phyloP scores from a whole-genome alignment of 2,797 vertebrate genomes.

The Lithobates sylvaticus region DNA sequence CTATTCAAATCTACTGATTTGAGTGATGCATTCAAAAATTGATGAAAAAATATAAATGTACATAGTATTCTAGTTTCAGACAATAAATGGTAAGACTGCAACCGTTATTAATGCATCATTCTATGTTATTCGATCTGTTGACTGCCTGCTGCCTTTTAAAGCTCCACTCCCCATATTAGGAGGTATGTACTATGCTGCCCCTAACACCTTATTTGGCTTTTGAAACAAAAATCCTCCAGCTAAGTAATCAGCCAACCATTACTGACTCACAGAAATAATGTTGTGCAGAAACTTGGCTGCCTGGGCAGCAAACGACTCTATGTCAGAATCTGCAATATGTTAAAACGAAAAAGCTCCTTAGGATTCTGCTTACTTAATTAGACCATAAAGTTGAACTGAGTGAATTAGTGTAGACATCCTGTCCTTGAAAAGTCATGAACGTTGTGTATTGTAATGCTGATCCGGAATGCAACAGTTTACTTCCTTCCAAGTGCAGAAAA shows the following conservation, averaged over 20 bases:
- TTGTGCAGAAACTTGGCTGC: slow-evolving; percentile 29
- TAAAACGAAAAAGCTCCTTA: neutral
- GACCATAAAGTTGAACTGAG: neutral
- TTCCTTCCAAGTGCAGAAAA: neutral
- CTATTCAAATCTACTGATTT: neutral
- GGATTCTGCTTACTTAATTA: too few relatives aligned
- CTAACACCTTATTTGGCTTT: slow-evolving; percentile 58
- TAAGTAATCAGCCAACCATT: neutral
- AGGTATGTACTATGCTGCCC: slow-evolving; percentile 30
- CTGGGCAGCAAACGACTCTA: neutral
- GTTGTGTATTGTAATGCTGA: neutral
- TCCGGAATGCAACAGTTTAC: neutral
- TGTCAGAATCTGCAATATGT: slow-evolving; percentile 1
- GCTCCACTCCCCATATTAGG: slow-evolving; percentile 49
- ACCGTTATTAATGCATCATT: neutral
- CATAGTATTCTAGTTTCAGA: neutral
- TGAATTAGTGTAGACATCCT: slow-evolving; percentile 8
- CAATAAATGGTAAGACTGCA: neutral
- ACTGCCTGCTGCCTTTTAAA: slow-evolving; percentile 23
- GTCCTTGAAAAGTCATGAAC: neutral
- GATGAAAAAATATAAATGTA: too few relatives aligned
- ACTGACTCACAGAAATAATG: slow-evolving; percentile 29
- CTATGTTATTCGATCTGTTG: slow-evolving; percentile 25
- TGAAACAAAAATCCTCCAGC: slow-evolving; percentile 7
- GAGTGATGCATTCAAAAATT: neutral